Evolutionary conservation across 2,797 vertebrate genomes (phyloP), one percentile per base, ranked within the genome.

Genomic region (Iguana delicatissima): DNA sequence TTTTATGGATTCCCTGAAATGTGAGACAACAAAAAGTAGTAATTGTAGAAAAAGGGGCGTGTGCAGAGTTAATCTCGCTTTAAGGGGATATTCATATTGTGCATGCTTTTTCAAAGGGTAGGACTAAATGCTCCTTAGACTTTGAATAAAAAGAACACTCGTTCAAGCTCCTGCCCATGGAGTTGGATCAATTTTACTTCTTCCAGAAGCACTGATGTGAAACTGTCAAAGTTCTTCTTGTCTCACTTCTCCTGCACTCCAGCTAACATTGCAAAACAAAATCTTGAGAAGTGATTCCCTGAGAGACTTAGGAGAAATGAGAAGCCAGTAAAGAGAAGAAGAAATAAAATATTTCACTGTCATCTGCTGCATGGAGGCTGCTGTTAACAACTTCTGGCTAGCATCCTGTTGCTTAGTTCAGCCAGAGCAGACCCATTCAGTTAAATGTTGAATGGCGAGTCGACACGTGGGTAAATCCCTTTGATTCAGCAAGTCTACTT

Each of bases 131-230:
- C 42, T 9, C 26, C 74, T 77, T 20, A 46, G 42, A 35, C 29
- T 18, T 29, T 35, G n/a, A 32, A 59, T 7, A 57, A 29, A 52
- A 81, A 13, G 16, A 57, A 81, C 6, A 57, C 91, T 89, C 77
- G 50, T 89, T 80, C 89, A 87, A 72, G 67, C 80, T 35, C 88
- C 89, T 38, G 12, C 9, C 24, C 35, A 83, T 32, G 24, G 83
- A 59, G 0, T 16, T 62, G 29, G 26, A n/a, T 46, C 14, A 42
- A 79, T 87, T 79, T 87, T 55, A 62, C 38, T 64, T 87, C 74
- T 87, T 79, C 74, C 46, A n/a, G 24, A 18, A 64, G 26, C 14
- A 46, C 29, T n/a, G 16, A 64, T 62, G 57, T 79, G 76, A 64
- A 79, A n/a, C 55, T 29, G 24, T 24, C 5, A 74, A 57, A 57